A percentile compares a stretch with the other conserved stretches of the same genome.
phyloP scores from a whole-genome alignment of 2,113 vertebrate species.

The Nibea coibor region DNA sequence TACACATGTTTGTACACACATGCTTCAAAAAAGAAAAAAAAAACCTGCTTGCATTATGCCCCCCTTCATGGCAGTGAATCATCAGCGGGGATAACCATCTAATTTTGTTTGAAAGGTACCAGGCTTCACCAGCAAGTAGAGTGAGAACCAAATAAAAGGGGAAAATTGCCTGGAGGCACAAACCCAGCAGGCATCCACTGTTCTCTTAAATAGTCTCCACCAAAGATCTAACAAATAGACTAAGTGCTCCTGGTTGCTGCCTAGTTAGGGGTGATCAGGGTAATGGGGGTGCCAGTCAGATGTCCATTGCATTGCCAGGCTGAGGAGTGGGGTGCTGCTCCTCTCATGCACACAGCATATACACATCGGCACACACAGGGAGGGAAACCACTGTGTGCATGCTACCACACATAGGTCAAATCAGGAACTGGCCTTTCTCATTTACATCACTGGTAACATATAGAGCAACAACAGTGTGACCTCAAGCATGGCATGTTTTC shows the following conservation, averaged over 20 bases:
- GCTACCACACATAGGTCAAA: constrained; percentile 32
- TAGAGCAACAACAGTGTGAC: not conserved
- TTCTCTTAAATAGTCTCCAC: constrained; percentile 82
- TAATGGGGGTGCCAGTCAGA: constrained; percentile 60
- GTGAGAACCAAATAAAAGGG: constrained; percentile 80
- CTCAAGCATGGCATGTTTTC: not conserved
- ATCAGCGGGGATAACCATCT: constrained; percentile 80
- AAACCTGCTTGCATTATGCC: constrained; percentile 41
- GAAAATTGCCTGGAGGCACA: constrained; percentile 82
- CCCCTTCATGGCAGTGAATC: constrained; percentile 83
- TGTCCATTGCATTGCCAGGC: constrained; percentile 35
- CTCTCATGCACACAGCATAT: constrained; percentile 8
- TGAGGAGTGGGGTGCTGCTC: not conserved
- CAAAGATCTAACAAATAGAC: constrained; percentile 80
- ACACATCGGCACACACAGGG: not conserved
- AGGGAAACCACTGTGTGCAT: constrained; percentile 19
- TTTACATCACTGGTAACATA: not conserved
- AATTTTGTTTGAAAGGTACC: constrained; percentile 89
- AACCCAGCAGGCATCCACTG: constrained; percentile 83
- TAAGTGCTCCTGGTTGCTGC: constrained; percentile 75
- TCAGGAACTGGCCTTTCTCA: constrained; percentile 4
- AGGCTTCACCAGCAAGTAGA: constrained; percentile 81
- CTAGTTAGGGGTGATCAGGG: constrained; percentile 69
- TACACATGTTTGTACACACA: constrained; percentile 8
- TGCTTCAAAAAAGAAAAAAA: constrained; percentile 48